These are phyloP conservation scores for Apodemia mormo DNA, from an alignment of 2,888 invertebrate genomes.

Conservation along the genomic window DNA sequence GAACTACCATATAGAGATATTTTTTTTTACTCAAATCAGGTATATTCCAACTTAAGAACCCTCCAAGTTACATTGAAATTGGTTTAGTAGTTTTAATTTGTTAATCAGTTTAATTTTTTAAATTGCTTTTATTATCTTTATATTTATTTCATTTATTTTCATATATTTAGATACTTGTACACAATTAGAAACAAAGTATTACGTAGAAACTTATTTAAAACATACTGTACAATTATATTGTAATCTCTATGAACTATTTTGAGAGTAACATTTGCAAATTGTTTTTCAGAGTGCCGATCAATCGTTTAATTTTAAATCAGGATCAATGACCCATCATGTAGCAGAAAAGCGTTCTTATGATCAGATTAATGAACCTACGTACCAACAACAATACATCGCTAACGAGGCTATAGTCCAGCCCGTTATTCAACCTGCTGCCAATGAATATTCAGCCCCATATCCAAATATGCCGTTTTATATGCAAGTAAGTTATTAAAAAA, in stretches of 20 bases:
- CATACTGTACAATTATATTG: too few species aligned
- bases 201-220: too few species aligned
- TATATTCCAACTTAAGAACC: too few species aligned
- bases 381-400: neutral
- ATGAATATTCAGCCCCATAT: constrained; percentile 7
- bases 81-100: too few species aligned
- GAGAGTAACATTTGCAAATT: neutral
- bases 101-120: too few species aligned
- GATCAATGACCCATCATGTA: neutral
- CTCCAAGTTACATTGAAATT: too few species aligned
- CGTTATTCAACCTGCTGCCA: neutral
- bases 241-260: neutral
- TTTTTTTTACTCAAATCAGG: too few species aligned
- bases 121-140: too few species aligned
- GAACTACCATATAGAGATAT: too few species aligned
- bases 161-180: too few species aligned
- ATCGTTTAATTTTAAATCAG: neutral
- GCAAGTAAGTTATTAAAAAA: constrained; percentile 25
- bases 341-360: neutral
- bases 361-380: neutral
- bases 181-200: too few species aligned
- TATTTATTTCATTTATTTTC: too few species aligned
- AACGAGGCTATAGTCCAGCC: neutral
- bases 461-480: constrained; percentile 33
- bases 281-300: neutral